Evolutionary conservation across 2,797 vertebrate genomes (phyloP), one percentile per base, ranked within the genome.

Genomic region (Danio kyathit): DNA sequence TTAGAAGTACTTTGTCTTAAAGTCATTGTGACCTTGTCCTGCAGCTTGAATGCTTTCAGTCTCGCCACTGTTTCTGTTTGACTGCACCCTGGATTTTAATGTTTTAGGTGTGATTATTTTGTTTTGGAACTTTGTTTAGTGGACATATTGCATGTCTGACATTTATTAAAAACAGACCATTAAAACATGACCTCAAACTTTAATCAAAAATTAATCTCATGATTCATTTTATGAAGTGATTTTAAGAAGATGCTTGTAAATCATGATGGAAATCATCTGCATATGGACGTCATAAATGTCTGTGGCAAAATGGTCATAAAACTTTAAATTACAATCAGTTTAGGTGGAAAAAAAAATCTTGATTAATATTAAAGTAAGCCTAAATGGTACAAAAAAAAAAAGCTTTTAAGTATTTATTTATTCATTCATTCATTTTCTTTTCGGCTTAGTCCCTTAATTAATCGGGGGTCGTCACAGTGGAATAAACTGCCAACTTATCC

Each of bases 21-120:
- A 60, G 56, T 60, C 41, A 60, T 21, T 2, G 43, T 74, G 71
- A 74, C 56, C 56, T 74, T 74, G 41, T 48, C 56, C 56, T 74
- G 56, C 7, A 60, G 56, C 46, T 54, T 11, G 56, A 46, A 19
- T 16, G 43, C 38, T 17, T 71, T 54, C 49, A 54, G 38, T 17
- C 16, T 40, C 56, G 52, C 41, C 41, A 21, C 2, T 29, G 54
- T 7, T 46, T 59, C 46, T 44, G 41, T 74, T 29, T 60, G 7
- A 73, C 43, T 19, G 7, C 38, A 73, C 21, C 0, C 12, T 19
- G 13, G 14, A 44, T 60, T 52, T 52, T 52, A 67, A 14, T 1
- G 7, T 38, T 67, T 49, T 56, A 56, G 56, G 12, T 41, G 38
- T 12, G 48, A 54, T 72, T 19, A n/a, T 48, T 69, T 48, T 14